phyloP scores from a whole-genome alignment of 2,797 vertebrate species.

The Chelmon rostratus region DNA sequence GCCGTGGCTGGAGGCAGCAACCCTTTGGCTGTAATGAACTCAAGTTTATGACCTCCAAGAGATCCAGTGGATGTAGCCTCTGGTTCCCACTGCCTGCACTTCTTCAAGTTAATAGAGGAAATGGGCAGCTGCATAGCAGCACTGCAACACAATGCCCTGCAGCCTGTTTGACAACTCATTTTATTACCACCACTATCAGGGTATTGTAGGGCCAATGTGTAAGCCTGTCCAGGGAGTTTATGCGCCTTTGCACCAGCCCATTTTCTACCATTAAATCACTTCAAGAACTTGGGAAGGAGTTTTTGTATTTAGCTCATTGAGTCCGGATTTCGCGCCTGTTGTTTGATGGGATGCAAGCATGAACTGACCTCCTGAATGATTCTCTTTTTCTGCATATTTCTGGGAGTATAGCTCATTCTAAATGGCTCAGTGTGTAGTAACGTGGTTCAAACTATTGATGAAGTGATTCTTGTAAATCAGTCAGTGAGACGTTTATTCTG shows the following conservation, averaged over 20 bases:
- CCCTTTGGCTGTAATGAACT: constrained; percentile 54
- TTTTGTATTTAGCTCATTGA: background rate
- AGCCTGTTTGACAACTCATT: constrained; percentile 59
- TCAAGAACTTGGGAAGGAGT: background rate
- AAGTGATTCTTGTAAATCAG: constrained; percentile 85
- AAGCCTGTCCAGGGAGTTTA: constrained; percentile 41
- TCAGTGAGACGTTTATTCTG: constrained; percentile 81
- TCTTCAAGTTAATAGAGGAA: constrained; percentile 52
- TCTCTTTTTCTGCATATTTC: constrained; percentile 75
- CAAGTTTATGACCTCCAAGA: constrained; percentile 53
- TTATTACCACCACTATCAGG: constrained; percentile 51
- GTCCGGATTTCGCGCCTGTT: constrained; percentile 11
- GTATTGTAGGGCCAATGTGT: constrained; percentile 38
- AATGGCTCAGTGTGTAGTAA: constrained; percentile 85
- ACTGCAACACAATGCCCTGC: constrained; percentile 42
- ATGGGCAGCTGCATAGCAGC: constrained; percentile 28
- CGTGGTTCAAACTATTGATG: constrained; percentile 83
- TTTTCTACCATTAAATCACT: constrained; percentile 18
- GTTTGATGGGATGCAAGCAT: constrained; percentile 32
- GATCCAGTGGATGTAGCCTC: constrained; percentile 45
- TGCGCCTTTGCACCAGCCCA: background rate
- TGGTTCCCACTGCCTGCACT: constrained; percentile 40
- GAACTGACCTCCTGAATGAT: constrained; percentile 63
- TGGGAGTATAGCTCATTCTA: constrained; percentile 80
- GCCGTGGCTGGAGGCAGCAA: constrained; percentile 22